Evolutionary conservation across 2,113 vertebrate species (phyloP), one percentile per base, ranked within the genome.

Genomic region (Centropristis striata): DNA sequence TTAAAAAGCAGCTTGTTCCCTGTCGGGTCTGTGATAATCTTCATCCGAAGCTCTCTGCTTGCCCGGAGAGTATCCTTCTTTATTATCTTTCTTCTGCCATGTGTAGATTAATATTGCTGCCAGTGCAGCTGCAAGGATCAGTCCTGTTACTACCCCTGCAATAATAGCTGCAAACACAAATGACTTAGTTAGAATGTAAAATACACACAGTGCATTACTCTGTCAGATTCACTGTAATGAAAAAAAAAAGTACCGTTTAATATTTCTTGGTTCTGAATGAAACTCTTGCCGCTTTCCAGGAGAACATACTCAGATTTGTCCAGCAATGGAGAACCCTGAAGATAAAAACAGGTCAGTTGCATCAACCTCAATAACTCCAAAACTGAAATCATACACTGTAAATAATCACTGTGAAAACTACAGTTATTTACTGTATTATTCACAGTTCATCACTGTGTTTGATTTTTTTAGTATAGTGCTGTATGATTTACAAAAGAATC

Each of bases 1-100:
- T 96, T 95, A 97, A 89, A 96, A 92, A 6, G 96, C 92, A 90
- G 95, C 93, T 66, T 94, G 93, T 39, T 96, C 93, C 79, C 93
- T 95, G 51, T 87, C 90, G 81, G 93, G 90, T 86, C 94, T 95
- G 86, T 95, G 95, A 86, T 96, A 95, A 95, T 96, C 93, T 1
- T 94, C 93, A 0, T 95, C 95, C 59, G 94, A 95, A 60, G 93
- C 91, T 25, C 93, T 95, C 1, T 93, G 93, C 75, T 95, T 93
- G 47, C 95, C 96, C 86, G 93, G 73, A 71, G 92, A 94, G 83
- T 95, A 96, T 92, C 93, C 95, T 76, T 93, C 94, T 72, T 94
- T 92, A 0, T 94, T 92, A 0, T 95, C 95, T 87, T 96, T 97
- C 84, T 95, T 96, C 88, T 95, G 96, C 96, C 96, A 96, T 80